A percentile compares a stretch with the other conserved stretches of the same genome.
Conservation (phyloP, 2,888 invertebrate genomes). For the Drosophila colorata region DNA sequence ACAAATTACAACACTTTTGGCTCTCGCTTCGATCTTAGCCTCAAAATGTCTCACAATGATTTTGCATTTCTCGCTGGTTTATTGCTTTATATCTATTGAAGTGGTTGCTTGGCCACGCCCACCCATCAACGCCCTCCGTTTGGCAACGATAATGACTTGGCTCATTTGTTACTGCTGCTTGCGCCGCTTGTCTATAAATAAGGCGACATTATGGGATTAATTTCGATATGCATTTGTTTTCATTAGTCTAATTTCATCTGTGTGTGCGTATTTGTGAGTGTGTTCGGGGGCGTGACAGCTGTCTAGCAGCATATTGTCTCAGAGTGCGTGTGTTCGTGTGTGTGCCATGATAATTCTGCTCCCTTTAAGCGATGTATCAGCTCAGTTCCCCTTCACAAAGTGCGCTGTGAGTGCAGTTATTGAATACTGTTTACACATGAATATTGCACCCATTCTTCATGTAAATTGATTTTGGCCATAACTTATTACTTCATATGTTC, state of each 20-base stretch:
- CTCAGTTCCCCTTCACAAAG: neutral
- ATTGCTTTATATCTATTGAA: slow-evolving; percentile 30
- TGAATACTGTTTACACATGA: slow-evolving; percentile 7
- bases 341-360: slow-evolving; percentile 29
- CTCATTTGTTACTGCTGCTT: slow-evolving; percentile 52
- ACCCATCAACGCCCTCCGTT: slow-evolving; percentile 22
- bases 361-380: slow-evolving; percentile 24
- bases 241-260: slow-evolving; percentile 73
- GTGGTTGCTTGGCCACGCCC: slow-evolving; percentile 36
- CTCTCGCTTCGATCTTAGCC: slow-evolving; percentile 32
- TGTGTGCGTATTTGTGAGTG: slow-evolving; percentile 10
- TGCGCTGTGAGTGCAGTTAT: neutral
- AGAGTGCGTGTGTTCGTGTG: neutral
- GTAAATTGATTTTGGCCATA: slow-evolving; percentile 9
- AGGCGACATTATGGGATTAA: slow-evolving; percentile 74
- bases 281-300: slow-evolving; percentile 17
- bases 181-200: slow-evolving; percentile 65
- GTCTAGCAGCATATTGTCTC: slow-evolving; percentile 21
- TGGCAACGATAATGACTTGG: slow-evolving; percentile 52
- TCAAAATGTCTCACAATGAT: slow-evolving; percentile 49
- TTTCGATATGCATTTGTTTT: slow-evolving; percentile 78
- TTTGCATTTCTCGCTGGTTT: slow-evolving; percentile 44
- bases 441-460: slow-evolving; percentile 14
- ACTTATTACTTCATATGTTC: neutral
- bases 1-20: slow-evolving; percentile 61